These are phyloP conservation scores for Trilocha varians DNA, from an alignment of 2,888 invertebrate genomes.

Conservation along the genomic window DNA sequence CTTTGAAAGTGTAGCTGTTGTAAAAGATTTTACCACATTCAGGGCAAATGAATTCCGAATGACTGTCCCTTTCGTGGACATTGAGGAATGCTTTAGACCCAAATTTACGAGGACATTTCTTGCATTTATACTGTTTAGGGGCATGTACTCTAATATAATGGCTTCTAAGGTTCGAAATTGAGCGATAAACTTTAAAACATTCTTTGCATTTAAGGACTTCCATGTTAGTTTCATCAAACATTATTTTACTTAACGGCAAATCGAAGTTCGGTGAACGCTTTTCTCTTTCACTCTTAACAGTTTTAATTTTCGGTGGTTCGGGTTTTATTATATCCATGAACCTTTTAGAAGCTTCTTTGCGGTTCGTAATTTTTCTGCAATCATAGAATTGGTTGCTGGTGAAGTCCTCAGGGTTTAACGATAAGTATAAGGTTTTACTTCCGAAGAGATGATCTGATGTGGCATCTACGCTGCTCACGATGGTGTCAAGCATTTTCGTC, in stretches of 20 bases:
- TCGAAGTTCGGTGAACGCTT: conserved; percentile 12
- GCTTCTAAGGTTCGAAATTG: conserved; percentile 29
- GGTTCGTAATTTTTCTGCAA: conserved; percentile 8
- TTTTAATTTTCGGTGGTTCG: conserved; percentile 9
- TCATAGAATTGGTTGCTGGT: conserved; percentile 36
- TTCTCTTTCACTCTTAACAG: conserved; percentile 11
- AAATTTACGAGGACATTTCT: conserved; percentile 33
- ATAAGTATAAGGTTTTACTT: conserved; percentile 34
- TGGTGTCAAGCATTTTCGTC: conserved; percentile 23
- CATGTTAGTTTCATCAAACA: conserved; percentile 26
- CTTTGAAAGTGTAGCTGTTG: conserved; percentile 35
- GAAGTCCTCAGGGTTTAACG: conserved; percentile 28
- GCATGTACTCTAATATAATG: conserved; percentile 45
- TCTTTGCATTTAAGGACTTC: conserved; percentile 31
- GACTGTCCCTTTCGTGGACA: conserved; percentile 33
- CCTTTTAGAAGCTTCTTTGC: conserved; percentile 23
- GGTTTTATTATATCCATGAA: conserved; percentile 17
- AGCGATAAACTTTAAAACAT: conserved; percentile 34
- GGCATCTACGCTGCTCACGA: conserved; percentile 26
- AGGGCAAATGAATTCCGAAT: conserved; percentile 33
- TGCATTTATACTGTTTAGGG: conserved; percentile 36
- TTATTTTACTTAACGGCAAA: conserved; percentile 30
- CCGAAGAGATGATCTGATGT: conserved; percentile 14
- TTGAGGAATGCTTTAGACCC: conserved; percentile 29
- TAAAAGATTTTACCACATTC: conserved; percentile 47